Evolutionary conservation across 2,113 vertebrate genomes (phyloP).

Genomic region (Chaetodon trifascialis): DNA sequence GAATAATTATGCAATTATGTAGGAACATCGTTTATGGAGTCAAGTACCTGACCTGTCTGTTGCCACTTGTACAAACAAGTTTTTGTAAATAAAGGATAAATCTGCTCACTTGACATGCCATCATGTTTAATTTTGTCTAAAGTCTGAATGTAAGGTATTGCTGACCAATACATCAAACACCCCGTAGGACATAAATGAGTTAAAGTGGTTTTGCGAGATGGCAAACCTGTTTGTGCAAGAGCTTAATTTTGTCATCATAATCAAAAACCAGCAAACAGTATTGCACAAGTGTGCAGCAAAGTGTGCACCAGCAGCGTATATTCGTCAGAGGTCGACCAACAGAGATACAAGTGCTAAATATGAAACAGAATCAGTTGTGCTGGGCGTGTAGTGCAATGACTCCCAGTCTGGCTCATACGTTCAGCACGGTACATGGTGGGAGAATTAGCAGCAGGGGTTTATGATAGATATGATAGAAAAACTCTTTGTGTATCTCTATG

Average conservation of each 20-base stretch:
- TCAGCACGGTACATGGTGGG: background rate
- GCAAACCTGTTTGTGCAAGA: background rate
- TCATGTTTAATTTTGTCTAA: background rate
- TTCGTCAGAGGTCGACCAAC: background rate
- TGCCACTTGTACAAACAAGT: background rate
- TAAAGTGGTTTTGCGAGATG: background rate
- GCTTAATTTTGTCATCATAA: background rate
- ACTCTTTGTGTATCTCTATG: background rate
- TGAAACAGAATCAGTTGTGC: background rate
- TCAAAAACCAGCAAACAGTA: background rate
- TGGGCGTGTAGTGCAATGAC: background rate
- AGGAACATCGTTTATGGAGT: background rate
- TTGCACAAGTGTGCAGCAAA: background rate
- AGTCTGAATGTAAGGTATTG: background rate
- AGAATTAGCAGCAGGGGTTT: conserved; percentile 18
- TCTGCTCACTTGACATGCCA: no score
- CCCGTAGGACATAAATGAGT: background rate
- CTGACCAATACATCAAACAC: background rate
- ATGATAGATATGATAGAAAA: conserved; percentile 13
- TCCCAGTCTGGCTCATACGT: background rate
- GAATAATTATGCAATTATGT: background rate
- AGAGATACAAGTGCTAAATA: background rate
- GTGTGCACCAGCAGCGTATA: background rate
- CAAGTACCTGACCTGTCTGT: background rate
- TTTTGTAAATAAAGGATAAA: background rate